Evolutionary conservation across 2,797 vertebrate species (phyloP), one percentile per base, ranked within the genome.

Genomic region (Masticophis lateralis): DNA sequence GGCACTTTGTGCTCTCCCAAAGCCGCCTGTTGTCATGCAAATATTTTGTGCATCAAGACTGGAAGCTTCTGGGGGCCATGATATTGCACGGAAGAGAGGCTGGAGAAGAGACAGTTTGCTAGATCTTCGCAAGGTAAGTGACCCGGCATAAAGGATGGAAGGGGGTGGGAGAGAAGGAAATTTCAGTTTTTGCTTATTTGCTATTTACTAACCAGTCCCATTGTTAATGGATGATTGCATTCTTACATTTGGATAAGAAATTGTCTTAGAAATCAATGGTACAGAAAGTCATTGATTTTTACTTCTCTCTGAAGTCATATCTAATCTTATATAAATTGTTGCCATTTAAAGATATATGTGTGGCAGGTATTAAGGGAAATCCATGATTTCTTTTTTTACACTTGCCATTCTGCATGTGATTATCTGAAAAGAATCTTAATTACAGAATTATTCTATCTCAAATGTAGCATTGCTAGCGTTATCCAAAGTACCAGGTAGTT

Each of bases 381-480:
- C 0, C 55, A 89, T 27, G 22, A 90, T 83, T 16, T n/a, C 69
- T 91, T 94, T 63, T 91, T 0, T 94, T 32, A 90, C 16, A 94
- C 25, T 32, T 90, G 28, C 5, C 87, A 83, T 11, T 57, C 1
- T 53, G 88, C 92, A 86, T 69, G 10, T 88, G 90, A 92, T 91
- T 61, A 94, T 88, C 14, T 91, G 90, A 88, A 94, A 93, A 91
- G 32, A 93, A 96, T 92, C 16, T 94, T 95, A 94, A 94, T 96
- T 94, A 93, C 51, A 94, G 59, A 94, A 51, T 94, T 95, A 86
- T 10, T 2, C 14, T 60, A 92, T 43, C 92, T 95, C 92, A 43
- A 92, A 20, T 86, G 66, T 60, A 55, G 63, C 91, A 18, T 61
- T 94, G 92, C 61, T 88, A 91, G 95, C 95, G 37, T 93, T 94